Base-by-base conservation (phyloP, 2,113 vertebrate species). In the Ciconia boyciana region DNA sequence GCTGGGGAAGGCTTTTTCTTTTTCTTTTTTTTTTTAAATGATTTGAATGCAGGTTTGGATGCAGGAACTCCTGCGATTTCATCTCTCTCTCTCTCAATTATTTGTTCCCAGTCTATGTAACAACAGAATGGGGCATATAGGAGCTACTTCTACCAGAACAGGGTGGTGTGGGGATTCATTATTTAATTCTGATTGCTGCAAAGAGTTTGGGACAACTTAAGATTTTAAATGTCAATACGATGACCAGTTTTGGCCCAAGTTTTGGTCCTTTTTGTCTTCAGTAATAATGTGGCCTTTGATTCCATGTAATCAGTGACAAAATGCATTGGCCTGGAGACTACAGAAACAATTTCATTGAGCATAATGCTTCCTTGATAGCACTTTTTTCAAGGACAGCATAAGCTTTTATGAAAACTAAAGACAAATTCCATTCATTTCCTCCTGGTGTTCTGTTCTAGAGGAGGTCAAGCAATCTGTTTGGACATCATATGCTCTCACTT, bases 401-500 rank as follows among this genome's bases (percentile, higher is more conserved):
- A 76, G 51, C 90, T 90, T 94, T 87, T 85, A 71, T 68, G 41
- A 89, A 82, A 95, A 75, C 70, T 71, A 75, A 96, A 92, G 64
- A 76, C 18, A 54, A 71, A 74, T 91, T 90, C 76, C 28, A 72
- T 91, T 91, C 41, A 68, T 92, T 90, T 92, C 52, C n/a, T 96
- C 54, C 70, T 48, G 17, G 11, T 69, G 16, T 85, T 44, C 68
- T 75, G 44, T 83, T 76, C 64, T 71, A 65, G 41, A 76, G 16
- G 74, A 96, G 89, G 93, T 95, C 89, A 89, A 48, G 36, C 71
- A 72, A 80, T 95, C 72, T 91, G 48, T 83, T 94, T 92, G 71
- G 86, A 41, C 70, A 69, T 68, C 65, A 52, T 64, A 60, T 32
- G n/a, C 49, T 89, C 66, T 87, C 81, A 86, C 64, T 86, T 93